These are phyloP conservation scores for Zygothrica quintamaculata DNA, from an alignment of 2,888 invertebrate genomes.

Conservation along the genomic window DNA sequence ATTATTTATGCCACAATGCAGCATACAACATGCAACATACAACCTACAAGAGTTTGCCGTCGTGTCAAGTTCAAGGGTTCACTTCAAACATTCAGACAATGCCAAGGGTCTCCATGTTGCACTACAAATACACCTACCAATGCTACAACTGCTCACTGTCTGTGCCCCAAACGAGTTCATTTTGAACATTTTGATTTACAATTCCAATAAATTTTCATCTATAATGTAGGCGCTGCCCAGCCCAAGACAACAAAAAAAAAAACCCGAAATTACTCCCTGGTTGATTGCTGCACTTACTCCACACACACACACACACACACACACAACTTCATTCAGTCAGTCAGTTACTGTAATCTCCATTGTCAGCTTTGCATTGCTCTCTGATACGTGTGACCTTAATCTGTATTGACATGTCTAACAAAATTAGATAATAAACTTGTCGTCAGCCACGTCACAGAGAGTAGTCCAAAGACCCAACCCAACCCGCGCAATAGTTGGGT, in stretches of 20 bases:
- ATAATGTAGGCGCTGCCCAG: slow-evolving; percentile 40
- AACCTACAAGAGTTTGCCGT: too few species aligned
- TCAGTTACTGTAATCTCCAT: slow-evolving; percentile 61
- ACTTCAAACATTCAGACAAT: slow-evolving; percentile 45
- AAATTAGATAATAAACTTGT: slow-evolving; percentile 78
- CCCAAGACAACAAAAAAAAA: too few species aligned
- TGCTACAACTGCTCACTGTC: too few species aligned
- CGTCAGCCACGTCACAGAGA: slow-evolving; percentile 26
- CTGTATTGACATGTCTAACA: slow-evolving; percentile 77
- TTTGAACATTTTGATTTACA: too few species aligned
- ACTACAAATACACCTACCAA: too few species aligned
- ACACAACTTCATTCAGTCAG: too few species aligned
- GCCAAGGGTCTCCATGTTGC: background rate
- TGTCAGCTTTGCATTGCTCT: slow-evolving; percentile 68
- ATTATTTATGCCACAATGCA: slow-evolving; percentile 66
- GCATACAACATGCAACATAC: too few species aligned
- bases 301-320: too few species aligned
- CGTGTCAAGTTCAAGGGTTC: slow-evolving; percentile 81
- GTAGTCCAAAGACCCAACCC: slow-evolving; percentile 18
- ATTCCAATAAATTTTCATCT: slow-evolving; percentile 6
- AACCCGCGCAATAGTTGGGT: slow-evolving; percentile 55
- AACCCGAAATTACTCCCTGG: slow-evolving; percentile 12
- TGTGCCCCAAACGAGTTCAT: too few species aligned
- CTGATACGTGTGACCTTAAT: slow-evolving; percentile 80
- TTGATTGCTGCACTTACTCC: too few species aligned